Percentiles rank a stretch among this genome's conserved stretches.
Evolutionary conservation across 2,113 vertebrate genomes (phyloP).

Genomic region (Lathamus discolor): DNA sequence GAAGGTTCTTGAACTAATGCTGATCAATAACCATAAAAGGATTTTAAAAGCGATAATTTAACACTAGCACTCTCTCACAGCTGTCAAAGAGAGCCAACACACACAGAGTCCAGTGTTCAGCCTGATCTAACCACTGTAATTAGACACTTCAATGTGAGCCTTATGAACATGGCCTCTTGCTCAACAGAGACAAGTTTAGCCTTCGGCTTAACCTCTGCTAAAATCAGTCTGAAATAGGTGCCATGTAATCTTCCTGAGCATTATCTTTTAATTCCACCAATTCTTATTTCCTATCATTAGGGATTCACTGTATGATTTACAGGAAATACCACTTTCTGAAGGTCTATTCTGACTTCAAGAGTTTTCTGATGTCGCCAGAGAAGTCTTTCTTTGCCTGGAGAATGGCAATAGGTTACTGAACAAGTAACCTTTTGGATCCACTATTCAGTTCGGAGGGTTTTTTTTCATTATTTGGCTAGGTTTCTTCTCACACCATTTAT

Average conservation of each 20-base stretch:
- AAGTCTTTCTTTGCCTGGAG: not conserved
- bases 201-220: slow-evolving; percentile 27
- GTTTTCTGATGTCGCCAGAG: not conserved
- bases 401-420: not conserved
- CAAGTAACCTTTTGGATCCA: not conserved
- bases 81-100: not conserved
- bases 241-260: not conserved
- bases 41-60: not conserved
- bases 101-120: not conserved
- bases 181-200: not conserved
- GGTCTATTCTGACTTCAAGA: not conserved
- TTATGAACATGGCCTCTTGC: not conserved
- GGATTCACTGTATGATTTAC: not conserved
- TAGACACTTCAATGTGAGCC: not conserved
- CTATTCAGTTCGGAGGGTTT: not conserved
- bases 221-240: not conserved
- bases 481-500: not conserved
- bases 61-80: not conserved
- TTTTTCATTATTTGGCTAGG: not conserved
- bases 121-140: not conserved
- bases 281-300: not conserved
- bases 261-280: not conserved
- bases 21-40: not conserved
- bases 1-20: not conserved
- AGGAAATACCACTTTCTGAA: not conserved